phyloP scores from a whole-genome alignment of 2,797 vertebrate species.

The Merluccius polli region DNA sequence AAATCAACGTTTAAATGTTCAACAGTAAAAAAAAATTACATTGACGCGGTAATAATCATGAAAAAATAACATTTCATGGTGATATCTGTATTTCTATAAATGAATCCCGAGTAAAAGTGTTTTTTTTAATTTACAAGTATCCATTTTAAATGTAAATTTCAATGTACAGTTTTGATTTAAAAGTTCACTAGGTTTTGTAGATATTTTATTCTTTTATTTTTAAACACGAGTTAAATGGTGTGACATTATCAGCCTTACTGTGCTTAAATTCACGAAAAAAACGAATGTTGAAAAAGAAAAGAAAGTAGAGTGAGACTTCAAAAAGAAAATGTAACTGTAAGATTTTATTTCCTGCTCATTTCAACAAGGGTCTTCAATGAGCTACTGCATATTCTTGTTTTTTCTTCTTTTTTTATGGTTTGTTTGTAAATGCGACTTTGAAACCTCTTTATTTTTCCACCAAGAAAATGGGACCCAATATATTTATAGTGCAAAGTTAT shows the following conservation, averaged over 20 bases:
- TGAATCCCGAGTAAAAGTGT: conserved; percentile 73
- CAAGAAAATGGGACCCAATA: conserved; percentile 85
- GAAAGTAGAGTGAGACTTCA: conserved; percentile 44
- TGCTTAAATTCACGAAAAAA: conserved; percentile 67
- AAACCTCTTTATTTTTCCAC: conserved; percentile 81
- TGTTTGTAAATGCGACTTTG: conserved; percentile 78
- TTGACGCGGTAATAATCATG: conserved; percentile 31
- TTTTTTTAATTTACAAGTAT: conserved; percentile 74
- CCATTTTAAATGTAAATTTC: conserved; percentile 92
- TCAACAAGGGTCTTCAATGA: conserved; percentile 82
- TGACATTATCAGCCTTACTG: conserved; percentile 80
- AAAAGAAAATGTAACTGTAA: conserved; percentile 72
- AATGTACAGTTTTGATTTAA: conserved; percentile 99
- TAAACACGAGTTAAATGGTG: conserved; percentile 73
- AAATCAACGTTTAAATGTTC: conserved; percentile 59
- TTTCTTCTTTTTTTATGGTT: conserved; percentile 52
- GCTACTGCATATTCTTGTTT: conserved; percentile 81
- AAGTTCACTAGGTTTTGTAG: conserved; percentile 92
- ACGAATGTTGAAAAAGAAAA: conserved; percentile 28
- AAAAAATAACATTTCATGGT: conserved; percentile 69
- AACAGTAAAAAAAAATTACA: conserved; percentile 42
- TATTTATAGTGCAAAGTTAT: conserved; percentile 83
- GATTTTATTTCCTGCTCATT: conserved; percentile 72
- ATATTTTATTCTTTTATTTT: conserved; percentile 89
- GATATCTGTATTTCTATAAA: conserved; percentile 87